Conservation (phyloP, 2,113 vertebrate genomes). For the Corythornis cristatus region DNA sequence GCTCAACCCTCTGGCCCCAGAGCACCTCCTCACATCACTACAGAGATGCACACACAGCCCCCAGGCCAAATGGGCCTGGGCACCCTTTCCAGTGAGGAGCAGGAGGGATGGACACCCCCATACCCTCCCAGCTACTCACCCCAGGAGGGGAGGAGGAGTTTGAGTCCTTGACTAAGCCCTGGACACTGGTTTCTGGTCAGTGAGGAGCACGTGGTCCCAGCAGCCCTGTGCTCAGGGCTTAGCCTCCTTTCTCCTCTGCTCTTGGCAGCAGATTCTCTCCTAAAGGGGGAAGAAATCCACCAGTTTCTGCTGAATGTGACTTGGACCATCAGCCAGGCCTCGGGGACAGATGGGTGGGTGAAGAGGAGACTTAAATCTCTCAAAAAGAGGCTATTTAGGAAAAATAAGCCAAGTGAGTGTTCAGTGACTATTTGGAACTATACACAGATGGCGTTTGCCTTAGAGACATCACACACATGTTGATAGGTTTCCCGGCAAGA, state of each 20-base stretch:
- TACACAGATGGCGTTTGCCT: constrained; percentile 16
- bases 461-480: constrained; percentile 23
- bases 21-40: background rate
- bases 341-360: background rate
- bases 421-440: constrained; percentile 54
- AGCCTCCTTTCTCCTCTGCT: background rate
- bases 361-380: background rate
- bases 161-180: background rate
- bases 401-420: constrained; percentile 63
- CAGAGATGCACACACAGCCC: background rate
- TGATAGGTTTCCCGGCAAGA: constrained; percentile 13
- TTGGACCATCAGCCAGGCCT: background rate
- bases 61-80: background rate
- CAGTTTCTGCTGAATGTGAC: background rate
- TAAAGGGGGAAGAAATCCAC: background rate
- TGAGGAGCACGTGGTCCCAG: fast-evolving
- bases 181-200: background rate
- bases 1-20: background rate
- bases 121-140: background rate
- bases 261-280: background rate
- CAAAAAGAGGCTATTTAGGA: constrained; percentile 42
- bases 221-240: background rate
- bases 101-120: background rate
- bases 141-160: background rate
- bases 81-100: fast-evolving